Evolutionary conservation across 2,888 invertebrate species (phyloP), one percentile per base, ranked within the genome.

Genomic region (Drosophila suboccidentalis): DNA sequence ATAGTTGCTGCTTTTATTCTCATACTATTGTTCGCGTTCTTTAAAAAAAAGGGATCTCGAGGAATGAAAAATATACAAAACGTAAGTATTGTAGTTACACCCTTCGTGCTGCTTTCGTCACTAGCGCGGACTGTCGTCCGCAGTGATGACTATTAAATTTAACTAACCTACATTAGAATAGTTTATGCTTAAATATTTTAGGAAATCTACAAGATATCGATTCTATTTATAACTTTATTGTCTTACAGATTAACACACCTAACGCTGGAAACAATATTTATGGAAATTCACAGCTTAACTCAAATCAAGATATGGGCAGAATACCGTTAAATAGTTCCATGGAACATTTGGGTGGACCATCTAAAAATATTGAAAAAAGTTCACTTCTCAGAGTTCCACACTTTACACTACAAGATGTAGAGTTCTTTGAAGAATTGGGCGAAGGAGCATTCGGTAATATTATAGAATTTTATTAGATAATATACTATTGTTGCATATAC

Each of bases 361-460:
- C 87, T 0, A 91, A 91, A 65, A 94, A 94, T 78, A 92, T 94
- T 0, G 92, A 92, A 58, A 87, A 91, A 41, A 91, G 81, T 58
- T 88, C 91, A 4, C 80, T 91, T 1, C 91, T 95, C 3, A 93
- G 96, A 84, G 96, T 98, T 46, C 96, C 97, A 3, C 98, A 98
- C 87, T 98, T 97, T 91, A 96, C 97, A 0, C 94, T 97, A 68
- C 95, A 96, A 67, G 96, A 97, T 92, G 96, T 98, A 0, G 95
- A 96, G 76, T 97, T 98, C 91, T 94, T 97, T 50, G 97, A 98
- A 91, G 97, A 98, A 92, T 93, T 99, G 34, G 98, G 98, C 22
- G 98, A 98, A 93, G 98, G 99, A 11, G 98, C 98, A 34, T 99
- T 98, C 92, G 99, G 99, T 93, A 89, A 75, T 55, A 9, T 19